A percentile compares a stretch with the other conserved stretches of the same genome.
phyloP scores from a whole-genome alignment of 2,113 vertebrate genomes.

The Rhinoderma darwinii region DNA sequence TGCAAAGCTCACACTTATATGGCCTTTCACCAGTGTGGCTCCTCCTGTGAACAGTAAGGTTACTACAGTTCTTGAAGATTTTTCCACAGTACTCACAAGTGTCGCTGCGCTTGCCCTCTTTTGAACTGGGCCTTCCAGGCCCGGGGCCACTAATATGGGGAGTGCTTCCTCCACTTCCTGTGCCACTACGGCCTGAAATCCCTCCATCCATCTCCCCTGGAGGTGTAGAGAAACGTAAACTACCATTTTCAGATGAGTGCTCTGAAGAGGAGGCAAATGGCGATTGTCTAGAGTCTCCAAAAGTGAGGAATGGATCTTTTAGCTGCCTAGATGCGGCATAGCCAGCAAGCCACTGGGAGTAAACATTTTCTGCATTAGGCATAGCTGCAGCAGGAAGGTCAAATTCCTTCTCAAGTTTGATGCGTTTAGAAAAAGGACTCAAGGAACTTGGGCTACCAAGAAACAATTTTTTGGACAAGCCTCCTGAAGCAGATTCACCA shows the following conservation, averaged over 20 bases:
- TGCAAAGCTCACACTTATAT: conserved; percentile 99
- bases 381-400: conserved; percentile 94
- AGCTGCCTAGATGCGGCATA: conserved; percentile 97
- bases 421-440: conserved; percentile 98
- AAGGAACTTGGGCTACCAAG: conserved; percentile 96
- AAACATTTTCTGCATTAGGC: conserved; percentile 98
- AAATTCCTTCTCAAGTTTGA: conserved; percentile 99
- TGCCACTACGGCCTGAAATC: conserved; percentile 96
- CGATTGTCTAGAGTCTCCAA: conserved; percentile 99
- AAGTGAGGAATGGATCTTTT: conserved; percentile 98
- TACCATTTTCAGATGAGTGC: conserved; percentile 99
- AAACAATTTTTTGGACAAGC: conserved; percentile 97
- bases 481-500: conserved; percentile 91
- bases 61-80: conserved; percentile 99
- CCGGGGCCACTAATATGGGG: conserved; percentile 93
- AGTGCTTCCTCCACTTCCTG: conserved; percentile 96
- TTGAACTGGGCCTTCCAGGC: conserved; percentile 93
- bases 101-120: conserved; percentile 97
- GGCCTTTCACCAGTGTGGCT: conserved; percentile 99
- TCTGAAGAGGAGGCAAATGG: conserved; percentile 98
- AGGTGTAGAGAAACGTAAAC: conserved; percentile 98
- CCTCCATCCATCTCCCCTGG: conserved; percentile 96
- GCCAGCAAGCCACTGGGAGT: conserved; percentile 98
- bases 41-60: conserved; percentile 99
- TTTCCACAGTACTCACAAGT: conserved; percentile 99